Base-by-base conservation (phyloP, 2,113 vertebrate genomes). In the Anoura caudifer region DNA sequence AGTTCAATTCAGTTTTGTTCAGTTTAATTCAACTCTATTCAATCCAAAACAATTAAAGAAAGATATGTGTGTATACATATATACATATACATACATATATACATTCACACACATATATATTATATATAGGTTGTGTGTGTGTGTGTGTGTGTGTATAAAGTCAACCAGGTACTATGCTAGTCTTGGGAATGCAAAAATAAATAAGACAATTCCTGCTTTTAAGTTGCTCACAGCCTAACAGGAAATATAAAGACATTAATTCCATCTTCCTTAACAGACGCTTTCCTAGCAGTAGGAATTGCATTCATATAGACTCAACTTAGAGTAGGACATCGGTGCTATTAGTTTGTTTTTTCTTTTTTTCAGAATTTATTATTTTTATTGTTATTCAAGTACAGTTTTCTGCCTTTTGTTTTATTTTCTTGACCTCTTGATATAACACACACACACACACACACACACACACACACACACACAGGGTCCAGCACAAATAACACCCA, bases 131-230 rank as follows among this genome's bases (percentile, higher is more conserved):
- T n/a, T n/a, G n/a, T n/a, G n/a, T n/a, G n/a, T n/a, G n/a, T n/a
- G n/a, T n/a, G n/a, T n/a, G n/a, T n/a, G n/a, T n/a, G n/a, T n/a
- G n/a, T n/a, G n/a, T n/a, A n/a, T n/a, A n/a, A n/a, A n/a, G n/a
- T n/a, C 54, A 56, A 33, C 59, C 80, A 87, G 80, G 31, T 45
- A 45, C 41, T 90, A 13, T 87, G 19, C 41, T 92, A 47, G 33
- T 14, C 84, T 96, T 83, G 28, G 36, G 20, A 87, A 90, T 92
- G 36, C 33, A 80, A 92, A 95, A 75, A 91, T 52, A 19, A 95
- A 12, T 76, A 92, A 61, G 15, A 67, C 38, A 82, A 16, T 95
- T 69, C 26, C 31, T 91, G 15, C 16, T 93, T 69, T 87, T 63
- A 84, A 56, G 20, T 43, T 87, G n/a, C 24, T 87, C 22, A 26